Percentiles rank a stretch among this genome's conserved stretches.
Evolutionary conservation across 2,888 invertebrate genomes (phyloP).

Genomic region (Helobdella robusta): DNA sequence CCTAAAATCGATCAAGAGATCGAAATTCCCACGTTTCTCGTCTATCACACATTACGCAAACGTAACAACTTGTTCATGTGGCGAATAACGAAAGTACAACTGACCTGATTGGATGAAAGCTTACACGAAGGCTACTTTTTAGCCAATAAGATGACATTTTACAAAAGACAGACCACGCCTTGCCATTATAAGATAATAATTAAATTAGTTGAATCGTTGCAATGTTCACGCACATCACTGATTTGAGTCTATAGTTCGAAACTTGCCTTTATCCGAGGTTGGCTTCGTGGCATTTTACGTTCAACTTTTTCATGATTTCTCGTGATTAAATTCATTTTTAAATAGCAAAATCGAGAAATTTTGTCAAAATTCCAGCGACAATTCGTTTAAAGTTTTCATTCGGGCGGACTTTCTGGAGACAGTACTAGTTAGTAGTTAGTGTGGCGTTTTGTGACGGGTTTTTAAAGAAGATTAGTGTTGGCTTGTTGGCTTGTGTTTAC

Average conservation of each 20-base stretch:
- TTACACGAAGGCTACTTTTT: conserved; percentile 18
- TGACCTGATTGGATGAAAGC: conserved; percentile 10
- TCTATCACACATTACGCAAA: no score
- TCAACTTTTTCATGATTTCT: conserved; percentile 1
- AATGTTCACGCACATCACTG: conserved; percentile 15
- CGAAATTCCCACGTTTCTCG: no score
- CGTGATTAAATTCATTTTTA: no score
- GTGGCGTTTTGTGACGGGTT: neutral
- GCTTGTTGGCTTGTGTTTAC: no score
- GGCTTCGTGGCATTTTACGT: conserved; percentile 15
- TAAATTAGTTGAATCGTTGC: neutral
- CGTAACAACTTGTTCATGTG: conserved; percentile 15
- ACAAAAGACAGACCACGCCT: neutral
- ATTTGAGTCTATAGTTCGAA: conserved; percentile 7
- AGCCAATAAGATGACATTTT: neutral
- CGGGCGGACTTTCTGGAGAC: conserved; percentile 27
- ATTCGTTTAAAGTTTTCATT: no score
- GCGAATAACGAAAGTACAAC: neutral
- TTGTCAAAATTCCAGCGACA: neutral
- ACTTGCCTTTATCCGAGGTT: conserved; percentile 13
- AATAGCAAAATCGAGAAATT: conserved; percentile 8
- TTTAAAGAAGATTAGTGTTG: no score
- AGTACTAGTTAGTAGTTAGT: conserved; percentile 22
- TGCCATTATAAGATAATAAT: neutral
- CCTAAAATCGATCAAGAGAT: no score